These are phyloP conservation scores for Plumapathes pennacea DNA, from an alignment of 92 coral and sea anemone species.

Conservation along the genomic window DNA sequence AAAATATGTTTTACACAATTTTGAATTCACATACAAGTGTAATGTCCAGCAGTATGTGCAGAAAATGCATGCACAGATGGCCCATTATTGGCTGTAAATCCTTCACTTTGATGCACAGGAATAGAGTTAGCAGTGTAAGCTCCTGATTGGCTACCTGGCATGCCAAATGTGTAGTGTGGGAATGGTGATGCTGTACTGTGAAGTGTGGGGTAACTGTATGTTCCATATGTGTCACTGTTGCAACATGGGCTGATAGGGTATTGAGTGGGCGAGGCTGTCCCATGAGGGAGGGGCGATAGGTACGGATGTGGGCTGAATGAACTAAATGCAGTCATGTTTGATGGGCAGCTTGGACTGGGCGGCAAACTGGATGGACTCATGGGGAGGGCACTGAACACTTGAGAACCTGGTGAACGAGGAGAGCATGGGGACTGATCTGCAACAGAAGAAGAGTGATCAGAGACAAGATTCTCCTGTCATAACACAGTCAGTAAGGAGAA, in stretches of 20 bases:
- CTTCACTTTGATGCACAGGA: constrained; percentile 38
- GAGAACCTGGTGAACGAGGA: constrained; percentile 37
- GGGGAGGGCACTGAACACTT: constrained; percentile 4
- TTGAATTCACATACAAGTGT: no score
- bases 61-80: constrained; percentile 50
- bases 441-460: neutral
- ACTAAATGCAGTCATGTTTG: constrained; percentile 49
- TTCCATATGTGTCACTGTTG: constrained; percentile 69
- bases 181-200: constrained; percentile 62
- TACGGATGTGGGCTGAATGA: constrained; percentile 60
- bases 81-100: constrained; percentile 23
- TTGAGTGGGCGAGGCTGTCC: constrained; percentile 57
- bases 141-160: constrained; percentile 52
- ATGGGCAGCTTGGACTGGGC: constrained; percentile 31
- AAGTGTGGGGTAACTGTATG: constrained; percentile 51
- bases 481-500: no score
- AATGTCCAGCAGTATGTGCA: constrained; percentile 52
- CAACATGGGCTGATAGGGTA: constrained; percentile 79
- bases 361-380: constrained; percentile 33
- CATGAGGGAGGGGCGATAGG: constrained; percentile 59
- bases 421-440: constrained; percentile 42
- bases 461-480: no score
- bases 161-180: constrained; percentile 49
- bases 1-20: no score
- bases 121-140: constrained; percentile 40